Conservation (phyloP, 2,113 vertebrate species). For the Myotis davidii region DNA sequence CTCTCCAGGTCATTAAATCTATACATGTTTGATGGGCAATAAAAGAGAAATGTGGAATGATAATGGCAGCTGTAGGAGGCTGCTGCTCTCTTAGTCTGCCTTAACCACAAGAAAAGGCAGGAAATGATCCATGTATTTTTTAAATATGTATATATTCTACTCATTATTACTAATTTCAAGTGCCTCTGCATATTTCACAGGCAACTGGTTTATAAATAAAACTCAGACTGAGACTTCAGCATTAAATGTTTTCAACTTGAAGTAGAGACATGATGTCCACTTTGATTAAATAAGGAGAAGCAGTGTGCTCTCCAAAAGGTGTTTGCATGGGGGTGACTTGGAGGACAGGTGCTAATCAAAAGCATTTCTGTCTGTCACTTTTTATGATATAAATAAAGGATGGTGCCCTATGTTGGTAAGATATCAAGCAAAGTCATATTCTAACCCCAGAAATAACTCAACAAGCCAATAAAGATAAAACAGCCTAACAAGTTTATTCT, state of each 20-base stretch:
- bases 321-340: not conserved
- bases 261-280: not conserved
- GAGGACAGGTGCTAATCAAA: constrained; percentile 57
- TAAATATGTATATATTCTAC: constrained; percentile 61
- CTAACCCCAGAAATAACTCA: constrained; percentile 55
- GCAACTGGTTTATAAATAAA: constrained; percentile 70
- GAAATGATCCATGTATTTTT: constrained; percentile 61
- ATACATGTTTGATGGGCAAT: constrained; percentile 75
- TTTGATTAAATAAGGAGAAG: constrained; percentile 52
- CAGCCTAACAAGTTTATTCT: not conserved
- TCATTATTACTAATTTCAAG: constrained; percentile 70
- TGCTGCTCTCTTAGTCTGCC: not conserved
- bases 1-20: constrained; percentile 80
- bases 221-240: constrained; percentile 22
- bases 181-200: constrained; percentile 66
- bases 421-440: constrained; percentile 26
- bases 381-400: constrained; percentile 25
- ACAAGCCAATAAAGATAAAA: constrained; percentile 63
- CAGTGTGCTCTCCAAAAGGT: not conserved
- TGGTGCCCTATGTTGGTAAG: not conserved
- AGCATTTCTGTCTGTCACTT: constrained; percentile 11
- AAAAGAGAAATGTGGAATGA: constrained; percentile 68
- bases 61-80: constrained; percentile 56
- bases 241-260: constrained; percentile 21
- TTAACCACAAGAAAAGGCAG: constrained; percentile 57